Base-by-base conservation (phyloP, 2,888 invertebrate genomes). In the Hypsopygia costalis region DNA sequence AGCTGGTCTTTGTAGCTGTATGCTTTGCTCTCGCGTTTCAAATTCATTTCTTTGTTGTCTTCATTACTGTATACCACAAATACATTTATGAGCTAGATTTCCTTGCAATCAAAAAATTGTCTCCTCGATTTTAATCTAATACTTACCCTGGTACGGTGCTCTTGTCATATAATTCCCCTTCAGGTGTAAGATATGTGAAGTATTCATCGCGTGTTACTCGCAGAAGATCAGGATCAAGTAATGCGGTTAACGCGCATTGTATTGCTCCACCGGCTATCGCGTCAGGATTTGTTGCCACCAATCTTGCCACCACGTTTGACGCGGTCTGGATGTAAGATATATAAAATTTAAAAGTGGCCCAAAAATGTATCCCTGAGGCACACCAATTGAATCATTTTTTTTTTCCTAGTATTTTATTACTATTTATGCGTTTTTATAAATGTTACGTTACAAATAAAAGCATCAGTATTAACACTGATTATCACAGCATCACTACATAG, bases 1-100 rank as follows among this genome's bases (percentile, higher is more conserved):
- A 97, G 90, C 74, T 99, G 99, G 47, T 99, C 99, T 69, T 97
- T 97, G 76, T 97, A 98, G 47, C 97, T 97, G 77, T 99, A 99
- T 1, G 94, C 96, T 81, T 98, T 98, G 76, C 97, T 98, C 75
- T 99, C 99, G 9, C 98, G 91, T 77, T 97, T 97, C 73, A 98
- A 91, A 61, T 98, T 98, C 90, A 92, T 93, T 35, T 86, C 89
- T 25, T 78, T 81, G 49, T 52, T 81, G 49, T 87, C 88, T 29
- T 90, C 90, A 43, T 82, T 89, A 0, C 90, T 90, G 51, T 1
- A 34, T 29, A 40, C 4, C 16, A n/a, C n/a, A n/a, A n/a, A n/a
- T n/a, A n/a, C n/a, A n/a, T n/a, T n/a, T n/a, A n/a, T n/a, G n/a
- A n/a, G n/a, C n/a, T n/a, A n/a, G n/a, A n/a, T n/a, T n/a, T n/a